Evolutionary conservation across 30 jellyfish, hydroid and myxozoan species (phyloP), one percentile per base, ranked within the genome.

Genomic region (Hydractinia echinata): DNA sequence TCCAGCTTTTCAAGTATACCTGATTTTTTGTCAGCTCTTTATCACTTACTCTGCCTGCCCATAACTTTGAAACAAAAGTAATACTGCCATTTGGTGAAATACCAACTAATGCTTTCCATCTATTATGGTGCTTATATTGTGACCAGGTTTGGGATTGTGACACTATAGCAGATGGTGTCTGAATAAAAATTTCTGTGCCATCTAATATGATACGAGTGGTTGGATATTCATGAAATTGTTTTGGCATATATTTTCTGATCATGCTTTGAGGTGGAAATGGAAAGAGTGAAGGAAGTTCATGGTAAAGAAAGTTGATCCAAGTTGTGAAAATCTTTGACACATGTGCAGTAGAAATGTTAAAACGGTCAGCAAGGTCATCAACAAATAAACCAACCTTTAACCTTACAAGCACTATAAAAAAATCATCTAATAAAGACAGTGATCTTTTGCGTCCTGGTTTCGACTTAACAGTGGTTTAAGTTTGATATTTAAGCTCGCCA

Each of bases 291-390:
- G 82, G 92, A 54, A 83, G 70, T 61, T 83, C 86, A 76, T 83
- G 62, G 52, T 8, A 83, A 10, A 83, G 78, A 61, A 83, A 83
- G 76, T 83, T 83, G 51, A 83, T 83, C 92, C 82, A 73, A 51
- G 92, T 82, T 48, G 92, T 76, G 60, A 83, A 73, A 6, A 83
- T 73, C 49, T 74, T 83, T 18, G 92, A 83, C 44, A 86, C 85
- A 73, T 83, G 92, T n/a, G 83, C 87, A 74, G 20, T 62, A 56
- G 87, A 83, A 51, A 76, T 83, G 30, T 82, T 73, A 73, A 83
- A 83, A 51, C 87, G 51, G 86, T 83, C 92, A 58, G 86, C 92
- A 67, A 83, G 80, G 72, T 83, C 87, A 72, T 55, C 76, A 76
- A 83, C n/a, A 77, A 83, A 83, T 58, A 83, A 67, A 52, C 87